A percentile compares a stretch with the other conserved stretches of the same genome.
Conservation (phyloP, 53 echinoderm and acorn worm genomes). For the Stichopus horrens region DNA sequence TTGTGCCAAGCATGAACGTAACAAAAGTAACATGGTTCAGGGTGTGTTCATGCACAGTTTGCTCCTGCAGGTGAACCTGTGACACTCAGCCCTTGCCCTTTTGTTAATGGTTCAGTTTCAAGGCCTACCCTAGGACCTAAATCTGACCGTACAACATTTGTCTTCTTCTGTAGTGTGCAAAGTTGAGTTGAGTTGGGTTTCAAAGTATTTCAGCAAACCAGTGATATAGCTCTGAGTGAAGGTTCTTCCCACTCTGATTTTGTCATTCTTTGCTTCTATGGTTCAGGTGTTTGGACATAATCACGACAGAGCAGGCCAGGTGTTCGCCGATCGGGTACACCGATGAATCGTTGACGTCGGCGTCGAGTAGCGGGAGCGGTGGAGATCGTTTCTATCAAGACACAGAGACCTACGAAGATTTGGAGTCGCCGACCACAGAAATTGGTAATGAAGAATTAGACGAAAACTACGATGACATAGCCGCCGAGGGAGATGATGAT, state of each 20-base stretch:
- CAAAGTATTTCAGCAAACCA: background rate
- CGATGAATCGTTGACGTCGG: background rate
- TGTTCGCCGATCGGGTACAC: background rate
- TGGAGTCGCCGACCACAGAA: background rate
- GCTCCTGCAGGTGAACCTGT: too few species aligned
- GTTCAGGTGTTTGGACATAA: slow-evolving; percentile 29
- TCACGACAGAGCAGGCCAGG: slow-evolving; percentile 28
- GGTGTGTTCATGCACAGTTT: too few species aligned
- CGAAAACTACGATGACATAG: slow-evolving; percentile 22
- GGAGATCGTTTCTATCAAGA: background rate
- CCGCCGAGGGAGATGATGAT: slow-evolving; percentile 24
- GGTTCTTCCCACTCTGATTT: background rate
- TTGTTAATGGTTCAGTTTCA: too few species aligned
- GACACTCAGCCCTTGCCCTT: too few species aligned
- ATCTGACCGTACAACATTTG: too few species aligned
- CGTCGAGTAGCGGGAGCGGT: background rate
- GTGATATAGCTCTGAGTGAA: background rate
- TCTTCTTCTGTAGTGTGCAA: too few species aligned
- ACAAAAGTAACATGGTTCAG: too few species aligned
- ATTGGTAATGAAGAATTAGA: slow-evolving; percentile 5
- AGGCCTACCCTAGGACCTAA: too few species aligned
- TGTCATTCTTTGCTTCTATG: background rate
- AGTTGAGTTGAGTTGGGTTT: too few species aligned
- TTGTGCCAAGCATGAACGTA: too few species aligned
- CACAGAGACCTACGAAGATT: slow-evolving; percentile 26